A percentile compares a stretch with the other conserved stretches of the same genome.
Conservation (phyloP, 2,797 vertebrate species). For the Bovichtus diacanthus region DNA sequence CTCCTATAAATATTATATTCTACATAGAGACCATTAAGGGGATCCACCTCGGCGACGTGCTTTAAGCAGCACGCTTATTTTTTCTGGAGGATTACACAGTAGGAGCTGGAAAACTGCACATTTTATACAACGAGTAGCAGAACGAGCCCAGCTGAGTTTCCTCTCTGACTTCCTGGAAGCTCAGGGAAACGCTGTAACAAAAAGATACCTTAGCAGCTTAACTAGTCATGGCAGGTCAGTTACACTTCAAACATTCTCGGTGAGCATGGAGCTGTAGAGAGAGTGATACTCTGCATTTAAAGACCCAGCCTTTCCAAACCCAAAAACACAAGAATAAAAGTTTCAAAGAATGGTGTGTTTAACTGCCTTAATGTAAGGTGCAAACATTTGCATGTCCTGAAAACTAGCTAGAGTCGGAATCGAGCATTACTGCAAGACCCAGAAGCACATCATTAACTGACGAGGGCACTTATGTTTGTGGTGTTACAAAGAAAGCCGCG, state of each 20-base stretch:
- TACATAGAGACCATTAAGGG: constrained; percentile 3
- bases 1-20: constrained; percentile 27
- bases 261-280: neutral
- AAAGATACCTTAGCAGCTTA: neutral
- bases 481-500: neutral
- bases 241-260: neutral
- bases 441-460: neutral
- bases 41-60: constrained; percentile 41
- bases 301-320: neutral
- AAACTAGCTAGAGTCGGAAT: neutral
- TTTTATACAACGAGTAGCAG: neutral
- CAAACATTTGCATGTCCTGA: neutral
- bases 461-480: neutral
- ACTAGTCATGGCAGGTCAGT: neutral
- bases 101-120: neutral
- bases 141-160: constrained; percentile 15
- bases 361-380: neutral
- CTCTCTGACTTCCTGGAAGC: constrained; percentile 2
- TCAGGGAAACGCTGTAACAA: constrained; percentile 1
- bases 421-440: neutral
- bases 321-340: neutral
- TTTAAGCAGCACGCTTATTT: constrained; percentile 21
- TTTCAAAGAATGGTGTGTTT: neutral
- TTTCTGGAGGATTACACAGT: neutral
- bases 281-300: neutral